A percentile compares a stretch with the other conserved stretches of the same genome.
Evolutionary conservation across 2,113 vertebrate species (phyloP).

Genomic region (Pycnonotus jocosus): DNA sequence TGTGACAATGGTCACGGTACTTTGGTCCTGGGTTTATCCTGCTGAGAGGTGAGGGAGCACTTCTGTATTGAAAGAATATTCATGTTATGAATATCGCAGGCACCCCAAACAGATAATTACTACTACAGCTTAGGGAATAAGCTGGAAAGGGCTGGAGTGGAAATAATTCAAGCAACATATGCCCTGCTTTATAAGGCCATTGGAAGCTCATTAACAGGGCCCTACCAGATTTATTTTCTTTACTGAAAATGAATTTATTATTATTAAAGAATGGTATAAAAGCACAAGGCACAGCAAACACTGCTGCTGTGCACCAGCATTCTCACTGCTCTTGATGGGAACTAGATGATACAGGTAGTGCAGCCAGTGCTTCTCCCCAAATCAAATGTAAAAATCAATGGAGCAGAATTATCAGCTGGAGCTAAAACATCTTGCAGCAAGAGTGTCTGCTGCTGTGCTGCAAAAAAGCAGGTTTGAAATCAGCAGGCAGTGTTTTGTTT

Average conservation of each 20-base stretch:
- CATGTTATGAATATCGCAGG: neutral
- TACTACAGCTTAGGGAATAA: neutral
- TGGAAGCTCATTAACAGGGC: neutral
- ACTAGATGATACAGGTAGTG: neutral
- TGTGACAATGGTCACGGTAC: neutral
- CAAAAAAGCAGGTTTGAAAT: neutral
- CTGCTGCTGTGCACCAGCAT: accelerated
- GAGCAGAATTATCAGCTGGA: slow-evolving; percentile 22
- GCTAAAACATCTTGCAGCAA: neutral
- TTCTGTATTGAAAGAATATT: neutral
- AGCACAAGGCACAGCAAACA: neutral
- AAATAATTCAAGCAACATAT: neutral
- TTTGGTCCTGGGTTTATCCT: neutral
- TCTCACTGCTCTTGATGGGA: neutral
- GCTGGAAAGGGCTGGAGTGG: neutral
- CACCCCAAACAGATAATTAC: neutral
- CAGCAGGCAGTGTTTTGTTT: neutral
- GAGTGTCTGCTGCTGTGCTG: neutral
- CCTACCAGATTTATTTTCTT: neutral
- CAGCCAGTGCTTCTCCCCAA: neutral
- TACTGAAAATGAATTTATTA: neutral
- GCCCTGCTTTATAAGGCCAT: neutral
- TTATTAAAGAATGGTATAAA: neutral
- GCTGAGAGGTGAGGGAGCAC: neutral
- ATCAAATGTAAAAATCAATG: neutral